Percentiles rank a stretch among this genome's conserved stretches.
Conservation (phyloP, 2,113 vertebrate genomes). For the Orientallactaga bullata region DNA sequence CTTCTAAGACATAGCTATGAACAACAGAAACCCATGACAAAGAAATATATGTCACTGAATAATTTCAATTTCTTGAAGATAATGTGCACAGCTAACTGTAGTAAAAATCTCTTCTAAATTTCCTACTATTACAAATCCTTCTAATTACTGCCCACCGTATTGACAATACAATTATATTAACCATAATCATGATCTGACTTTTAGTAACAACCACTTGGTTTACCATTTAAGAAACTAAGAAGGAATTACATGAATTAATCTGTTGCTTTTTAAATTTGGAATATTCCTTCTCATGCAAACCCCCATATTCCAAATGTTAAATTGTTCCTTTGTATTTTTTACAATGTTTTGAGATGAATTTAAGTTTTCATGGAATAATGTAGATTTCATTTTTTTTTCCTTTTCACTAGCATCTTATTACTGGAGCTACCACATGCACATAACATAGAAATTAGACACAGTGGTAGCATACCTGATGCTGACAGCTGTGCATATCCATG, state of each 20-base stretch:
- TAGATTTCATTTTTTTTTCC: constrained; percentile 21
- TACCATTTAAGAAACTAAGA: background rate
- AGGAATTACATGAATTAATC: background rate
- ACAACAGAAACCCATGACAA: background rate
- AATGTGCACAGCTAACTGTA: background rate
- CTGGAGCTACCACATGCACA: constrained; percentile 30
- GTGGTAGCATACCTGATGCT: background rate
- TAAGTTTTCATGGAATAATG: constrained; percentile 46
- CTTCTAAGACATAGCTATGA: background rate
- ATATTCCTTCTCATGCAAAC: background rate
- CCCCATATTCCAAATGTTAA: background rate
- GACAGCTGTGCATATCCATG: constrained; percentile 58
- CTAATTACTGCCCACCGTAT: background rate
- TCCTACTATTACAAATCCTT: constrained; percentile 26
- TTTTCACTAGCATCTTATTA: background rate
- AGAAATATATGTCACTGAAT: background rate
- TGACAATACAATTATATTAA: constrained; percentile 12
- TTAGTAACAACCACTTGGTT: background rate
- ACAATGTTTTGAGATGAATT: constrained; percentile 57
- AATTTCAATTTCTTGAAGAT: background rate
- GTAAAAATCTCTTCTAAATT: constrained; percentile 14
- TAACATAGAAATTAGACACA: constrained; percentile 50
- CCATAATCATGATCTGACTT: constrained; percentile 4
- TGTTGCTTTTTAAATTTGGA: constrained; percentile 44
- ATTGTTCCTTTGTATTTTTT: constrained; percentile 47